A percentile compares a stretch with the other conserved stretches of the same genome.
phyloP scores from a whole-genome alignment of 2,797 vertebrate species.

The Rhynchotus rufescens region DNA sequence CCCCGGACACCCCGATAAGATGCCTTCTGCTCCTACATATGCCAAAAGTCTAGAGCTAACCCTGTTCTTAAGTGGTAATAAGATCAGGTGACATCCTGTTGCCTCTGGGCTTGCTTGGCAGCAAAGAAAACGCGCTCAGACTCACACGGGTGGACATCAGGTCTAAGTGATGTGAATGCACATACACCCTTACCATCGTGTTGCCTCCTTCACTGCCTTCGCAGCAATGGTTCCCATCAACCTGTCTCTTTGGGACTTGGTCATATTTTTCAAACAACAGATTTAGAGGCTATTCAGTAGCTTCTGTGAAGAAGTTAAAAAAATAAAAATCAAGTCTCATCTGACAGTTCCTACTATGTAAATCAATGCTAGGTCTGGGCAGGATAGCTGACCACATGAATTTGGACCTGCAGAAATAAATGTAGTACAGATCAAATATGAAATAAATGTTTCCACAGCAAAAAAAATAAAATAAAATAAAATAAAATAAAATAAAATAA shows the following conservation, averaged over 20 bases:
- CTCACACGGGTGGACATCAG: not conserved
- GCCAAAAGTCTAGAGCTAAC: accelerated
- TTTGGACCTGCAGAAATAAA: not conserved
- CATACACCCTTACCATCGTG: not conserved
- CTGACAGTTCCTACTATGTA: not conserved
- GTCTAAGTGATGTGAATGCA: not conserved
- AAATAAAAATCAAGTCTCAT: not conserved
- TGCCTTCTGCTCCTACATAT: not conserved
- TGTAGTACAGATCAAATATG: not conserved
- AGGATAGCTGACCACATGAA: not conserved
- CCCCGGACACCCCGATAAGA: accelerated
- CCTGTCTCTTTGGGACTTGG: not conserved
- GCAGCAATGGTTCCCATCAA: not conserved
- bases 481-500: no score
- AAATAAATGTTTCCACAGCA: not conserved
- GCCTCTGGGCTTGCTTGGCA: not conserved
- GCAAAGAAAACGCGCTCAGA: not conserved
- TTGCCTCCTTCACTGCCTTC: not conserved
- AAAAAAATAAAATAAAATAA: not conserved
- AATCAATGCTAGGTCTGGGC: not conserved
- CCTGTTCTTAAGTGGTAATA: not conserved
- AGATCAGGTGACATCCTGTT: not conserved
- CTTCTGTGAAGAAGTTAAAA: not conserved
- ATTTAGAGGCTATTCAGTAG: not conserved
- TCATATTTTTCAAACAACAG: not conserved